Evolutionary conservation across 2,888 invertebrate species (phyloP), one percentile per base, ranked within the genome.

Genomic region (Candidula unifasciata): DNA sequence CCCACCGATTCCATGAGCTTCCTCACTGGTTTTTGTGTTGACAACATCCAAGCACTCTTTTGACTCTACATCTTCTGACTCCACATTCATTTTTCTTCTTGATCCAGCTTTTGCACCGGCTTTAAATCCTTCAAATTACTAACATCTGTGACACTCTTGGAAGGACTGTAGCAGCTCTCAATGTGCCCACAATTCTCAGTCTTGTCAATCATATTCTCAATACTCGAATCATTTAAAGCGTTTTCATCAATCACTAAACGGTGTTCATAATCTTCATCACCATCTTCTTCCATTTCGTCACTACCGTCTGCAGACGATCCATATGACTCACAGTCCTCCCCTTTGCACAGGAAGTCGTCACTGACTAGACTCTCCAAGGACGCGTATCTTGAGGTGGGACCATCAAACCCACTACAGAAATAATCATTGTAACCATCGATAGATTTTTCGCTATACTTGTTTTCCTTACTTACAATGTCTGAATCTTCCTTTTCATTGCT

Each of bases 381-480:
- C 35, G 37, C 37, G 66, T 66, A 66, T 3, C 37, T 6, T 2
- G 44, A 44, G 37, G 66, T n/a, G 44, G 69, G 24, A 3, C 80
- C 80, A 24, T 80, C 69, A 69, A 80, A 80, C 6, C 80, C 80
- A 18, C 30, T 69, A 54, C 80, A 80, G 71, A 30, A 80, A 21
- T 80, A 80, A 10, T 80, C 69, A 35, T 68, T 80, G 54, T 69
- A 69, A 2, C 10, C 8, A 21, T 37, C 27, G 2, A 54, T 3
- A 21, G 37, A 16, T 30, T 3, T 44, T 30, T 10, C 13, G 5
- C 1, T 2, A 5, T 1, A 2, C 16, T 18, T n/a, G 8, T 44
- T 30, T 37, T 13, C 24, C 16, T 66, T 18, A 8, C 24, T 21
- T 8, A 8, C 3, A 33, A 3, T 44, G 3, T 83, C 80, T 5